These are phyloP conservation scores for Pseudococcus viburni DNA, from an alignment of 2,888 invertebrate species.

Conservation along the genomic window DNA sequence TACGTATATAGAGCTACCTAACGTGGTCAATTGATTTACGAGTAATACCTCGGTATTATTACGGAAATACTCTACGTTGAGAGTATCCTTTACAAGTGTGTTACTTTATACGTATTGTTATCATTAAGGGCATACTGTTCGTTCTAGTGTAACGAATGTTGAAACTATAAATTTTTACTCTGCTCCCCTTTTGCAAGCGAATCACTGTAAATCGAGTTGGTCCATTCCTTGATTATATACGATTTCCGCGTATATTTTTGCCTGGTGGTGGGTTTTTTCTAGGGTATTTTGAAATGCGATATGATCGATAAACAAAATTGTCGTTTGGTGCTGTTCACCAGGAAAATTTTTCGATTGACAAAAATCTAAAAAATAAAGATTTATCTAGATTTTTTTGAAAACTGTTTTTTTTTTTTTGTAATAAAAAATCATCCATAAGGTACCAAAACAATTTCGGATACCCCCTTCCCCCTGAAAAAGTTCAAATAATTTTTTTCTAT, in stretches of 20 bases:
- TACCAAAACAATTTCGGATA: too few relatives aligned
- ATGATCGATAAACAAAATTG: not conserved
- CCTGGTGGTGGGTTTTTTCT: not conserved
- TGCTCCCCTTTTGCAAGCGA: not conserved
- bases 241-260: not conserved
- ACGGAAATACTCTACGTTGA: slow-evolving; percentile 16
- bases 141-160: slow-evolving; percentile 37
- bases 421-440: too few relatives aligned
- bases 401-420: too few relatives aligned
- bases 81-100: slow-evolving; percentile 28
- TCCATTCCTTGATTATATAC: slow-evolving; percentile 4
- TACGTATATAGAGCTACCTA: not conserved
- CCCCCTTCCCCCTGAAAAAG: too few relatives aligned
- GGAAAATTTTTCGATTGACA: not conserved
- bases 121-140: slow-evolving; percentile 44
- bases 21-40: slow-evolving; percentile 47
- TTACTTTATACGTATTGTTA: slow-evolving; percentile 34
- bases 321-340: not conserved
- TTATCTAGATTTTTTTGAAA: too few relatives aligned
- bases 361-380: too few relatives aligned
- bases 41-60: slow-evolving; percentile 40
- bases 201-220: not conserved
- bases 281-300: not conserved
- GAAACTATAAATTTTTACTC: slow-evolving; percentile 18
- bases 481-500: too few relatives aligned